phyloP scores from a whole-genome alignment of 2,797 vertebrate genomes.

The Cheirogaleus major region DNA sequence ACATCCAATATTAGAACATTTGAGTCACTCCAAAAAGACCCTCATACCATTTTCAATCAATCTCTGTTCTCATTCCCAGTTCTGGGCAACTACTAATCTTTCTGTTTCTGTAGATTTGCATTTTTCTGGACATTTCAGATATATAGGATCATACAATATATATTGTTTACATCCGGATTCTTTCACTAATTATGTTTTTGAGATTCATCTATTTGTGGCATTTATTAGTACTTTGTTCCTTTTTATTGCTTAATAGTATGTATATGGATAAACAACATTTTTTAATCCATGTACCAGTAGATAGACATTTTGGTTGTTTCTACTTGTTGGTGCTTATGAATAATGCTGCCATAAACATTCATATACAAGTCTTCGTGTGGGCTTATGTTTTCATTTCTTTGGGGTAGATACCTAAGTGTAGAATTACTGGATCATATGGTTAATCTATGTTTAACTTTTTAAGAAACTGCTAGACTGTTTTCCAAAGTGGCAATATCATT shows the following conservation, averaged over 20 bases:
- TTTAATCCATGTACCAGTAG: background rate
- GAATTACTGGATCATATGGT: background rate
- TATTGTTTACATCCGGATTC: background rate
- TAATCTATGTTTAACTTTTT: conserved; percentile 25
- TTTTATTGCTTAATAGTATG: background rate
- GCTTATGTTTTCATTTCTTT: conserved; percentile 11
- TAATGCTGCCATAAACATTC: background rate
- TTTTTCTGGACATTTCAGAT: conserved; percentile 27
- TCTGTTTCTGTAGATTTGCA: background rate
- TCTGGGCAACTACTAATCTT: background rate
- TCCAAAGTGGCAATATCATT: background rate
- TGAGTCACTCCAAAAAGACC: background rate
- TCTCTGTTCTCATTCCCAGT: background rate
- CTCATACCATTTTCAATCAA: background rate
- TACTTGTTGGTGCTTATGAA: background rate
- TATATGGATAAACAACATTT: background rate
- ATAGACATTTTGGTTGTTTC: background rate
- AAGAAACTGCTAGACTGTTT: background rate
- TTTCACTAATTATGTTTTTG: background rate
- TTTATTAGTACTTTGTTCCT: background rate
- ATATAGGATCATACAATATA: background rate
- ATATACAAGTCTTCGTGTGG: background rate
- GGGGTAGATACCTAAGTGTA: background rate
- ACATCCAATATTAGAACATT: background rate
- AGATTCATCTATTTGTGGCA: background rate